Evolutionary conservation across 2,113 vertebrate species (phyloP).

Genomic region (Hyla sarda): DNA sequence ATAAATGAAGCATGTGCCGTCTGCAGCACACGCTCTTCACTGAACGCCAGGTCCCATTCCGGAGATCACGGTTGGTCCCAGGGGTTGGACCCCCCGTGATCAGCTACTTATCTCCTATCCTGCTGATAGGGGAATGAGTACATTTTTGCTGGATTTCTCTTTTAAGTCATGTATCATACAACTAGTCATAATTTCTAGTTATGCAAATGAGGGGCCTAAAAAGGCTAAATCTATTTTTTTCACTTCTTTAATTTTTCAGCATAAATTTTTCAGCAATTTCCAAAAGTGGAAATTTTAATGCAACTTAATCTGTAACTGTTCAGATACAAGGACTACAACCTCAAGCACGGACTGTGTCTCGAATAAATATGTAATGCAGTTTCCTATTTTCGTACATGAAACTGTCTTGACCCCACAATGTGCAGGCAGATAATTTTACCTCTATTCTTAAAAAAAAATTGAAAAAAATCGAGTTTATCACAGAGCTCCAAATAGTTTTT

Average conservation of each 20-base stretch:
- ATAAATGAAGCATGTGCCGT: too few relatives aligned
- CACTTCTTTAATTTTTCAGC: background rate
- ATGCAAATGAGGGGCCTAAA: background rate
- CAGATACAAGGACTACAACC: background rate
- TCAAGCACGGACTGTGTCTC: background rate
- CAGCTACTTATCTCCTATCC: too few relatives aligned
- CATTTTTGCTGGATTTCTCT: too few relatives aligned
- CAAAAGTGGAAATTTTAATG: background rate
- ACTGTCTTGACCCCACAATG: background rate
- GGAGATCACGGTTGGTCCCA: too few relatives aligned
- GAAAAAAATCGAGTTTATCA: slow-evolving; percentile 20
- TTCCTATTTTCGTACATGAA: slow-evolving; percentile 5
- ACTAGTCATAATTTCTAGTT: background rate
- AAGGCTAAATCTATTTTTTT: background rate
- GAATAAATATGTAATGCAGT: slow-evolving; percentile 2
- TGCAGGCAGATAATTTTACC: slow-evolving; percentile 29
- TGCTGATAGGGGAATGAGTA: too few relatives aligned
- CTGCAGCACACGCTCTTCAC: too few relatives aligned
- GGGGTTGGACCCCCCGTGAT: too few relatives aligned
- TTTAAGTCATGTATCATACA: background rate
- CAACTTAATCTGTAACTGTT: slow-evolving; percentile 13
- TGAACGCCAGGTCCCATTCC: too few relatives aligned
- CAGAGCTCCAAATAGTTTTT: slow-evolving; percentile 15
- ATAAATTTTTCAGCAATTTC: background rate
- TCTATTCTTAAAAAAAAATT: slow-evolving; percentile 28